Conservation (phyloP, 2,888 invertebrate genomes). For the Idaea dimidiata region DNA sequence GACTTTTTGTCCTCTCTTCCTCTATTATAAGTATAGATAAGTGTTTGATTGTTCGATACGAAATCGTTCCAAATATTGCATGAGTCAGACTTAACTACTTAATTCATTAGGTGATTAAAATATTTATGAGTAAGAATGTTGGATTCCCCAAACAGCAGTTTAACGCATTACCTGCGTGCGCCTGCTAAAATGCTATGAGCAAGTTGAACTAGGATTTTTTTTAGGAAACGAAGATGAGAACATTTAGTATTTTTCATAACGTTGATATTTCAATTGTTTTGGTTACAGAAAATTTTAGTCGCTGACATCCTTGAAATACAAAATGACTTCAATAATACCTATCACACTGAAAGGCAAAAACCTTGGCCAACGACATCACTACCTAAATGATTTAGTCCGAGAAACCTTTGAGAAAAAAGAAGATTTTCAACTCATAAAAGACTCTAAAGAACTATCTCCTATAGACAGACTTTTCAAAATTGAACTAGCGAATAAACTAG, state of each 20-base stretch:
- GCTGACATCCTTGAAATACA: background rate
- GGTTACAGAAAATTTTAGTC: background rate
- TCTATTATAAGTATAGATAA: too few relatives aligned
- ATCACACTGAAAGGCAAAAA: constrained; percentile 20
- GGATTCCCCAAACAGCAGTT: too few relatives aligned
- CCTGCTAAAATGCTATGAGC: too few relatives aligned
- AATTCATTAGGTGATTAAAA: too few relatives aligned
- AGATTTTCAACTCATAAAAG: constrained; percentile 13
- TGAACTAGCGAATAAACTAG: constrained; percentile 26
- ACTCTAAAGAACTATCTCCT: constrained; percentile 17
- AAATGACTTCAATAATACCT: constrained; percentile 16
- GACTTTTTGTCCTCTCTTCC: too few relatives aligned
- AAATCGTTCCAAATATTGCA: too few relatives aligned
- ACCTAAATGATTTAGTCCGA: constrained; percentile 26
- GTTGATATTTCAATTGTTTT: background rate
- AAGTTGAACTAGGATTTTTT: too few relatives aligned
- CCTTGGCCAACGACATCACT: constrained; percentile 37
- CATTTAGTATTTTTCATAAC: background rate
- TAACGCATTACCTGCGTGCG: too few relatives aligned
- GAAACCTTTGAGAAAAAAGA: constrained; percentile 15
- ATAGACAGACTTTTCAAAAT: constrained; percentile 34
- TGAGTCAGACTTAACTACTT: too few relatives aligned
- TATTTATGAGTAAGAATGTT: too few relatives aligned
- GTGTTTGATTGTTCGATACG: too few relatives aligned
- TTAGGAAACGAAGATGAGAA: too few relatives aligned